Evolutionary conservation across 2,113 vertebrate genomes (phyloP).

Genomic region (Zootoca vivipara): DNA sequence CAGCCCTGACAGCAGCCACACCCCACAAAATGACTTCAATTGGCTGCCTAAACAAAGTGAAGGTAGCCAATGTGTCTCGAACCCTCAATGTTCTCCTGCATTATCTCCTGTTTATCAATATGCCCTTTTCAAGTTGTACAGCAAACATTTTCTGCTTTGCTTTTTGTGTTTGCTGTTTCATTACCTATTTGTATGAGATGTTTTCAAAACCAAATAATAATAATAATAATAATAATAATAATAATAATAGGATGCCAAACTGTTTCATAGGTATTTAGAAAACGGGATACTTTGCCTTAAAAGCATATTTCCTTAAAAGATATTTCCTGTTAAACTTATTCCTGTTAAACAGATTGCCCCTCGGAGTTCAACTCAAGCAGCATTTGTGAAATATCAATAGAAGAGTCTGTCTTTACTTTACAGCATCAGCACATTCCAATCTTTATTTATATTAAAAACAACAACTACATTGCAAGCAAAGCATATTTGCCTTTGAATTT

Average conservation of each 20-base stretch:
- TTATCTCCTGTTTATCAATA: too few relatives aligned
- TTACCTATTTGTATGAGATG: too few relatives aligned
- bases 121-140: too few relatives aligned
- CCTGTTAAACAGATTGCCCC: background rate
- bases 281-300: background rate
- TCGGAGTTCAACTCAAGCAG: background rate
- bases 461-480: background rate
- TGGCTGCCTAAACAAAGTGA: too few relatives aligned
- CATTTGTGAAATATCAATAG: slow-evolving; percentile 18
- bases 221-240: background rate
- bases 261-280: background rate
- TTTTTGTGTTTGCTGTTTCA: too few relatives aligned
- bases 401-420: background rate
- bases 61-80: too few relatives aligned
- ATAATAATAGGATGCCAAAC: background rate
- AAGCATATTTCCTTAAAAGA: background rate
- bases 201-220: background rate
- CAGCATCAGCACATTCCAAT: background rate
- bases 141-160: too few relatives aligned
- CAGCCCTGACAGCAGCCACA: too few relatives aligned
- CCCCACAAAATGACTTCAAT: too few relatives aligned
- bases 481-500: slow-evolving; percentile 33
- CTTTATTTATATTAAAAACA: background rate
- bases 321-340: background rate
- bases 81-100: too few relatives aligned